Percentiles rank a stretch among this genome's conserved stretches.
Conservation (phyloP, 2,113 vertebrate genomes). For the Corynorhinus townsendii region DNA sequence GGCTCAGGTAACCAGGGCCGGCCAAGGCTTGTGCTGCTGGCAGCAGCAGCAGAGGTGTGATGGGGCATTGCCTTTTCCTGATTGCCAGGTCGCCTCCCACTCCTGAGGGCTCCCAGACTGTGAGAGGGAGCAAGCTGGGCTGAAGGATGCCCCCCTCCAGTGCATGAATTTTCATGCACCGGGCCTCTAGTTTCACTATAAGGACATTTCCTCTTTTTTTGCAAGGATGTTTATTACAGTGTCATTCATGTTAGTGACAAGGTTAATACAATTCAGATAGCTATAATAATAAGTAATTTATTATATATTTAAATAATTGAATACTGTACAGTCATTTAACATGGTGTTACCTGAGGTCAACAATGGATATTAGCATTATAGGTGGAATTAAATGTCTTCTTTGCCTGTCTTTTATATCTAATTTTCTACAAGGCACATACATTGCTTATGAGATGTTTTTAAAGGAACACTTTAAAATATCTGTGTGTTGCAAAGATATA, state of each 20-base stretch:
- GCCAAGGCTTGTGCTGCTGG: too few relatives aligned
- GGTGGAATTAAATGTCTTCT: background rate
- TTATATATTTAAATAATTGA: background rate
- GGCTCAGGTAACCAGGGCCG: too few relatives aligned
- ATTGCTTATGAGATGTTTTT: background rate
- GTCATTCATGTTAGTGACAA: background rate
- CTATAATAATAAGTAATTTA: constrained; percentile 12
- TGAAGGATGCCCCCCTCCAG: too few relatives aligned
- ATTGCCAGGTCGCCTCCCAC: too few relatives aligned
- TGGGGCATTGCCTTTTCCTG: too few relatives aligned
- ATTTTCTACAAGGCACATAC: background rate
- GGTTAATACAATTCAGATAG: background rate
- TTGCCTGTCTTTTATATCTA: background rate
- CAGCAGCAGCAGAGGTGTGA: too few relatives aligned
- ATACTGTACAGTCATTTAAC: background rate
- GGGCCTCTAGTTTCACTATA: background rate
- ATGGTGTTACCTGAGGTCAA: background rate
- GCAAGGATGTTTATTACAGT: background rate
- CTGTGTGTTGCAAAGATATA: background rate
- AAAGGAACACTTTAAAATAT: background rate
- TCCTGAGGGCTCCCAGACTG: too few relatives aligned
- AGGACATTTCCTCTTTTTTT: background rate
- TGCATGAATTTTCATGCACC: too few relatives aligned
- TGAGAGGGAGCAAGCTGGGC: too few relatives aligned
- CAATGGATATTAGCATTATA: background rate